Evolutionary conservation across 2,888 invertebrate species (phyloP).

Genomic region (Amblyteles armatorius): DNA sequence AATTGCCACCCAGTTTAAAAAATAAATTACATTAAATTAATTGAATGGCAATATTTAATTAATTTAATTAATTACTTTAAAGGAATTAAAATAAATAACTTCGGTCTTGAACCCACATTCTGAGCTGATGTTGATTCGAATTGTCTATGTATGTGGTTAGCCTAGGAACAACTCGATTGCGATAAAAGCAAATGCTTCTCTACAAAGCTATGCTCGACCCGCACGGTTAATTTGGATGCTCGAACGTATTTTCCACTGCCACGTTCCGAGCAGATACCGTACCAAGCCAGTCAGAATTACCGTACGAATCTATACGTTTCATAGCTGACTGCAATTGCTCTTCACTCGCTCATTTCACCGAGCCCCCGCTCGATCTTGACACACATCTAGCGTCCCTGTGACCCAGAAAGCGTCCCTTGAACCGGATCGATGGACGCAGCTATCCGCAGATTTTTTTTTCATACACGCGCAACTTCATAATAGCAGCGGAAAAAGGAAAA

Average conservation of each 20-base stretch:
- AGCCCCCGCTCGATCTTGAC: constrained; percentile 31
- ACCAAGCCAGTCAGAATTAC: neutral
- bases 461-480: neutral
- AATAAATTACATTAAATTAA: no score
- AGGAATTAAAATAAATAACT: neutral
- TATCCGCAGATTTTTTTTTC: constrained; percentile 1
- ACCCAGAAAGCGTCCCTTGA: constrained; percentile 9
- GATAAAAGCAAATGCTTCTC: neutral
- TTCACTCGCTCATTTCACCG: constrained; percentile 6
- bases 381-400: constrained; percentile 12
- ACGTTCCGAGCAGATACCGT: neutral
- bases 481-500: neutral
- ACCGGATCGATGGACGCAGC: constrained; percentile 13
- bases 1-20: no score
- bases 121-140: neutral
- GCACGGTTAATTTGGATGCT: neutral
- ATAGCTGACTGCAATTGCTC: neutral
- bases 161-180: neutral
- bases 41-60: no score
- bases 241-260: neutral
- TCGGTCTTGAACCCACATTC: neutral
- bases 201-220: neutral
- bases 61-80: no score
- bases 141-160: neutral
- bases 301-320: neutral